These are phyloP conservation scores for Crypturellus undulatus DNA, from an alignment of 2,113 vertebrate species.

Conservation along the genomic window DNA sequence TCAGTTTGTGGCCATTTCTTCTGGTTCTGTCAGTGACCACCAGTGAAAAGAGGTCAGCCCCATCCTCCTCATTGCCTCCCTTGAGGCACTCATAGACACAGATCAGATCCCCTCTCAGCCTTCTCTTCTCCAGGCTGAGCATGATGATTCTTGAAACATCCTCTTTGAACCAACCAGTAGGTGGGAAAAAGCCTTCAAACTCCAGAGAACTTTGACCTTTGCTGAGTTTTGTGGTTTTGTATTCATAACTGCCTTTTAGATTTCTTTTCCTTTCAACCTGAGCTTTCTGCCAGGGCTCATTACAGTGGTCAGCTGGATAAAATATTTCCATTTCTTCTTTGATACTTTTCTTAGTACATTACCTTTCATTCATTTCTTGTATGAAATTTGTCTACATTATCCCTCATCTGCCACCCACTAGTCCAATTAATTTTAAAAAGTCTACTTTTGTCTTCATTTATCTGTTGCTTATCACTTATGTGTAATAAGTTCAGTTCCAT, in stretches of 20 bases:
- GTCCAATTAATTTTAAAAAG: slow-evolving; percentile 41
- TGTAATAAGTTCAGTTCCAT: slow-evolving; percentile 8
- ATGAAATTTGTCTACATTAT: slow-evolving; percentile 16
- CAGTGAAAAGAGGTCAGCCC: too few species aligned
- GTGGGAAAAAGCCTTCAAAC: not conserved
- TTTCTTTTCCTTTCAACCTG: not conserved
- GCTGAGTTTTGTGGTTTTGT: not conserved
- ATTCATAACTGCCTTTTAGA: not conserved
- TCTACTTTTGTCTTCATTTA: slow-evolving; percentile 9
- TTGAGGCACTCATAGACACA: too few species aligned
- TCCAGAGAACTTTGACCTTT: not conserved
- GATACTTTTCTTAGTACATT: not conserved
- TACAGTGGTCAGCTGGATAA: not conserved
- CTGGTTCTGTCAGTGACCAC: too few species aligned
- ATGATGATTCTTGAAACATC: not conserved
- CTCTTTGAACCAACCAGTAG: not conserved
- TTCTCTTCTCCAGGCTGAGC: too few species aligned
- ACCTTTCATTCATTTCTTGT: slow-evolving; percentile 38
- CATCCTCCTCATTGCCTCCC: too few species aligned
- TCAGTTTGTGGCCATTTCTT: too few species aligned
- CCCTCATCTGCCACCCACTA: not conserved
- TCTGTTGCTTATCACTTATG: slow-evolving; percentile 29
- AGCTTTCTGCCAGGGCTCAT: not conserved
- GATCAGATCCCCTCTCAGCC: too few species aligned
- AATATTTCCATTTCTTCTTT: not conserved